Base-by-base conservation (phyloP, 2,888 invertebrate genomes). In the Acleris sparsana region DNA sequence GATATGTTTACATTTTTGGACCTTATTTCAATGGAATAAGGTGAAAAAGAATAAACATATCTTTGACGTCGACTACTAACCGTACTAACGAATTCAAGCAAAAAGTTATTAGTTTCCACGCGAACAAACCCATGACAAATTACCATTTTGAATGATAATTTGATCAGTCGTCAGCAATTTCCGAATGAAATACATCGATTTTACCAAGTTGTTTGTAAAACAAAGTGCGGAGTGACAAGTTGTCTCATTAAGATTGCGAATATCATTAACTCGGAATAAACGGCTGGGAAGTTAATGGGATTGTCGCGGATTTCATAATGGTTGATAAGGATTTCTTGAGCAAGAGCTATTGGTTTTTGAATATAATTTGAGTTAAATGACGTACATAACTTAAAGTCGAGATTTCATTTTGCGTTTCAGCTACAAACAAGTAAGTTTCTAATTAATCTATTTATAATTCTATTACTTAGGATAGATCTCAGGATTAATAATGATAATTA, bases 231-330 rank as follows among this genome's bases (percentile, higher is more conserved):
- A 55, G 51, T 55, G 55, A 60, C 60, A 60, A 65, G 60, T 60
- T 60, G 53, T 55, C 65, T 60, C 60, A 53, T 65, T 65, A 65
- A 55, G 20, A 51, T 51, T 43, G 60, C 17, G 55, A 55, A 65
- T 60, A 33, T 43, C 58, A 60, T 60, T 65, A 55, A 51, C 60
- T 60, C 17, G 1, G 60, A 55, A 65, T 43, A 60, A 60, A 65
- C 64, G 59, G 53, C 43, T 59, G 63, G 52, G 53, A 39, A 58
- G 48, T 64, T 25, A 53, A 49, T 39, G 29, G 29, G 43, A 55
- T 55, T 53, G 25, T 53, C 58, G n/a, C 13, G 18, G 53, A 39
- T 55, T 49, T 39, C 11, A 55, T 60, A 49, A 64, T 49, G 48
- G 53, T n/a, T 18, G 56, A 56, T 56, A 44, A 56, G 20, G 44